Evolutionary conservation across 2,797 vertebrate genomes (phyloP), one percentile per base, ranked within the genome.

Genomic region (Pipistrellus nathusii): DNA sequence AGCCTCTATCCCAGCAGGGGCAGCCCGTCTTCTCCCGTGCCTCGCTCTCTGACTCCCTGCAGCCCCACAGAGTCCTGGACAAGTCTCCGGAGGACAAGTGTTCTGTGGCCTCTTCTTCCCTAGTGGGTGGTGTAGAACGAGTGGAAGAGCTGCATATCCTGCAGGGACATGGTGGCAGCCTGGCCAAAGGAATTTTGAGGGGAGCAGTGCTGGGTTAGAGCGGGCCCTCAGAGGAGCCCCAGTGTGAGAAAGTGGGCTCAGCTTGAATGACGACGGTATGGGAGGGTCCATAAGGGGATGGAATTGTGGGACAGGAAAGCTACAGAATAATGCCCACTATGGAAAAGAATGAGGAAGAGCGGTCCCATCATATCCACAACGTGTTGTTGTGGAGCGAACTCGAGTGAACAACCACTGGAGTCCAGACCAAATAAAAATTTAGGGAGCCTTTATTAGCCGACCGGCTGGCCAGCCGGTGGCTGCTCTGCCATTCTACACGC

Each of bases 201-300:
- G 59, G 48, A 55, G 32, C n/a, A 15, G 71, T 0, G 11, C 30
- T 11, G 30, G 13, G 11, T 41, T 41, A 53, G 23, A 38, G 27
- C 13, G 21, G 44, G 0, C 25, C 55, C 88, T 80, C 48, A 9
- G 46, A 35, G 51, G 46, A 48, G 62, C 27, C 41, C 30, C 6
- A 0, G 1, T 15, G 35, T 30, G 20, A 64, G 62, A 35, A 14
- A 30, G 84, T 27, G 4, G n/a, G 23, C 82, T 81, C 69, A 17
- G 0, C 55, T 57, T 17, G 75, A 51, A 69, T 4, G 18, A 5
- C n/a, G 14, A 2, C 6, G 2, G 0, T 5, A 17, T 8, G 35
- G 51, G 68, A 44, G 14, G 23, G 78, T 10, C 21, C 2, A 5
- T 0, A 8, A 73, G 66, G 44, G 53, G 51, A 53, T 20, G 18